A percentile compares a stretch with the other conserved stretches of the same genome.
phyloP scores from a whole-genome alignment of 2,113 vertebrate genomes.

The Sitta europaea region DNA sequence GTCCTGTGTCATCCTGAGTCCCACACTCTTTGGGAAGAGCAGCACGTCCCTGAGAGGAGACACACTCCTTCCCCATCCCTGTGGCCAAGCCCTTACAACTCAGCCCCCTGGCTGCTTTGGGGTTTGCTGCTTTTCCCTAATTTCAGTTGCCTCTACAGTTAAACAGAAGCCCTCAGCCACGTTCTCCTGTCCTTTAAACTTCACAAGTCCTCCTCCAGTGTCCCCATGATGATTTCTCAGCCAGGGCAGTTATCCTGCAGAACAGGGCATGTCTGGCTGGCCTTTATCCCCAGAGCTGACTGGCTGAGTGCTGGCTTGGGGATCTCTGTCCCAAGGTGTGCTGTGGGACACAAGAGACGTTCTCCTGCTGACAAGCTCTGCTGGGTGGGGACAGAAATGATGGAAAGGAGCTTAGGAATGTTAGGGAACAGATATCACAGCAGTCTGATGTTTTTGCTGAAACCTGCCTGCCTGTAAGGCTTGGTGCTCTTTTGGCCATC shows the following conservation, averaged over 20 bases:
- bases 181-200: background rate
- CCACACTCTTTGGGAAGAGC: background rate
- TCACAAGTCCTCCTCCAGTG: background rate
- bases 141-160: background rate
- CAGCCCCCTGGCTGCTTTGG: rapidly evolving
- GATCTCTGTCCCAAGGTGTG: background rate
- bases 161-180: background rate
- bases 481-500: background rate
- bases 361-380: background rate
- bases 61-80: background rate
- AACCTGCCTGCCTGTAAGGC: slow-evolving; percentile 33
- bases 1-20: background rate
- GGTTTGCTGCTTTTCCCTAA: background rate
- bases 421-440: background rate
- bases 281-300: background rate
- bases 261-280: background rate
- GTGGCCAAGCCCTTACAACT: background rate
- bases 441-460: background rate
- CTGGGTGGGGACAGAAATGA: background rate
- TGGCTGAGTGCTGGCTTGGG: background rate
- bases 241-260: background rate
- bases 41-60: background rate
- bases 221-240: background rate
- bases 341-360: background rate
- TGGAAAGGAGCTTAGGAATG: background rate